Evolutionary conservation across 2,888 invertebrate species (phyloP).

Genomic region (Amphipyra berbera): DNA sequence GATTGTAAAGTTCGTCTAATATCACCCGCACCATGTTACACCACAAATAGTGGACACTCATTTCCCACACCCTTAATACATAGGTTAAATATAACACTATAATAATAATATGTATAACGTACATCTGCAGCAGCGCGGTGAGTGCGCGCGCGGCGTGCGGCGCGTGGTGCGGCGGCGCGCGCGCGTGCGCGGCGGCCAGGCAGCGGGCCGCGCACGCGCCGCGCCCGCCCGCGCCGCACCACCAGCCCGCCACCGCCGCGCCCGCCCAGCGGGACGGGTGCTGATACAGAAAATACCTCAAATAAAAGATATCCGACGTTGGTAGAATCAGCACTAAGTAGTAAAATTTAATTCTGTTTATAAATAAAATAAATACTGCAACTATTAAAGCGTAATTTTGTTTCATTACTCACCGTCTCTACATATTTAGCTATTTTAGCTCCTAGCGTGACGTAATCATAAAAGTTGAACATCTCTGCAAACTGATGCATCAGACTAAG

Average conservation of each 20-base stretch:
- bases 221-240: slow-evolving; percentile 83
- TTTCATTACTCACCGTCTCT: slow-evolving; percentile 76
- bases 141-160: slow-evolving; percentile 71
- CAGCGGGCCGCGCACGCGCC: slow-evolving; percentile 78
- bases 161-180: slow-evolving; percentile 61
- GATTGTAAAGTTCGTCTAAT: too few relatives aligned
- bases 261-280: slow-evolving; percentile 73
- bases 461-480: slow-evolving; percentile 73
- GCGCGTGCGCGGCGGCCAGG: slow-evolving; percentile 71
- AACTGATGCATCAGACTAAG: slow-evolving; percentile 78
- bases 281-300: slow-evolving; percentile 52
- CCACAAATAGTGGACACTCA: too few relatives aligned
- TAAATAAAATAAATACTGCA: neutral
- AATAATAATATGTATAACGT: slow-evolving; percentile 29
- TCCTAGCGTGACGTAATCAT: slow-evolving; percentile 74
- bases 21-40: too few relatives aligned
- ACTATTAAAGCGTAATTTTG: slow-evolving; percentile 3
- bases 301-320: too few relatives aligned
- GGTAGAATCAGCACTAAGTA: too few relatives aligned
- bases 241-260: slow-evolving; percentile 78
- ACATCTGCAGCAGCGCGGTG: slow-evolving; percentile 76
- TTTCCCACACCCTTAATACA: too few relatives aligned
- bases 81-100: too few relatives aligned
- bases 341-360: neutral
- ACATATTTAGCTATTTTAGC: slow-evolving; percentile 80